Evolutionary conservation across 2,113 vertebrate genomes (phyloP).

Genomic region (Hassar affinis): DNA sequence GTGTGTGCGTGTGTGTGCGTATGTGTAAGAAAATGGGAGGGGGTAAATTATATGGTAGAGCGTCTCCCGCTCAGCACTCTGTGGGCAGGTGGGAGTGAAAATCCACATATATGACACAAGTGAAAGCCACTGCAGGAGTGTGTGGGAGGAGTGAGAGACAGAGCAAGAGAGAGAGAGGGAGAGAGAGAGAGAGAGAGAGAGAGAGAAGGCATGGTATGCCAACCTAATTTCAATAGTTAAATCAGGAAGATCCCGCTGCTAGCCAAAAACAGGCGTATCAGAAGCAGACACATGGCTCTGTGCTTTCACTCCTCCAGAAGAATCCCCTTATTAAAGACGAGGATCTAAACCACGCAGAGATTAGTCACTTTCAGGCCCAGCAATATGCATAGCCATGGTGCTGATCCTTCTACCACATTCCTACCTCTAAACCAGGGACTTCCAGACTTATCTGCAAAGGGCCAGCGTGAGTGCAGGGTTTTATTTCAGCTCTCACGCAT

Average conservation of each 20-base stretch:
- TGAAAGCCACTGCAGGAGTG: constrained; percentile 36
- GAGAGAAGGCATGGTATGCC: neutral
- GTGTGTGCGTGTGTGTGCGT: neutral
- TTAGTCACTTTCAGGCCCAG: neutral
- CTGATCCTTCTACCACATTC: neutral
- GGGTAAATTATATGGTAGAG: constrained; percentile 32
- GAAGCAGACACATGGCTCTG: neutral
- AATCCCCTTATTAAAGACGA: neutral
- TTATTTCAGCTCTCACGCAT: neutral
- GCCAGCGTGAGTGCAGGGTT: neutral
- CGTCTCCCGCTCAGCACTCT: neutral
- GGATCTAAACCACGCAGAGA: neutral
- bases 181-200: neutral
- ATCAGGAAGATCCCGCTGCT: constrained; percentile 1
- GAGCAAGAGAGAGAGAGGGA: constrained; percentile 5
- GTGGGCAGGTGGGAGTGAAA: constrained; percentile 36
- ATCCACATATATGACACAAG: constrained; percentile 33
- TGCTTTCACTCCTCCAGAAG: neutral
- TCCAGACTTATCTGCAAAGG: neutral
- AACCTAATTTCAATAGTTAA: neutral
- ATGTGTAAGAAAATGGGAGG: neutral
- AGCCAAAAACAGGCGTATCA: neutral
- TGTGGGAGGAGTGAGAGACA: constrained; percentile 33
- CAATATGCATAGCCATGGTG: neutral
- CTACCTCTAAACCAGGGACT: neutral